These are phyloP conservation scores for Pagrus major DNA, from an alignment of 2,113 vertebrate species.

Conservation along the genomic window DNA sequence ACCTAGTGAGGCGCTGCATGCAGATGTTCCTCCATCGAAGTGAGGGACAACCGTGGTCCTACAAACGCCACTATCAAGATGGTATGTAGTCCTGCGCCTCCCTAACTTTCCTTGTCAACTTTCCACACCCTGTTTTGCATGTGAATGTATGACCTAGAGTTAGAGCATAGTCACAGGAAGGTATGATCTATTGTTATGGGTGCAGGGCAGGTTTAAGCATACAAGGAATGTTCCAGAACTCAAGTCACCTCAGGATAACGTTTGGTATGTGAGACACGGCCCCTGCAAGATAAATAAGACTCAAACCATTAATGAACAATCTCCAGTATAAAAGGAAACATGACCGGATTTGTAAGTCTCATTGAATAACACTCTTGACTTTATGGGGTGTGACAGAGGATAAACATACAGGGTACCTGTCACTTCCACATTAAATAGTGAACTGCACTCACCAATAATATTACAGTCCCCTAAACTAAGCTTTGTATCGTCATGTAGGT, in stretches of 20 bases:
- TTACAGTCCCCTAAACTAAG: not conserved
- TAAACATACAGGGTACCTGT: not conserved
- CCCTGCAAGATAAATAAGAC: not conserved
- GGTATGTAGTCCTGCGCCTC: conserved; percentile 77
- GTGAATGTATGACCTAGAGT: not conserved
- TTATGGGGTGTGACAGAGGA: not conserved
- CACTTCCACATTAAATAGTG: not conserved
- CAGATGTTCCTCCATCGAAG: conserved; percentile 95
- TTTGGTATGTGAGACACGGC: not conserved
- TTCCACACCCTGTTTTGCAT: not conserved
- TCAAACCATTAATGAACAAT: conserved; percentile 2
- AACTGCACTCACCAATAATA: not conserved
- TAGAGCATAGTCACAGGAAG: not conserved
- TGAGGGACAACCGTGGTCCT: conserved; percentile 95
- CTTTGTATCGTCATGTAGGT: not conserved
- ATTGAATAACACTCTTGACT: not conserved
- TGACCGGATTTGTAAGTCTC: not conserved
- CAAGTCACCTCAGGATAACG: not conserved
- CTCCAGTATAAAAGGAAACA: not conserved
- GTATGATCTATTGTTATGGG: not conserved
- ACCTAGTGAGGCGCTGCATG: conserved; percentile 93
- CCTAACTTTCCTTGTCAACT: not conserved
- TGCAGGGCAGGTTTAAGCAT: not conserved
- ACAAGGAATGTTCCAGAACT: not conserved
- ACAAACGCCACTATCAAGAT: conserved; percentile 96